phyloP scores from a whole-genome alignment of 2,797 vertebrate genomes.

The Cottoperca gobio region DNA sequence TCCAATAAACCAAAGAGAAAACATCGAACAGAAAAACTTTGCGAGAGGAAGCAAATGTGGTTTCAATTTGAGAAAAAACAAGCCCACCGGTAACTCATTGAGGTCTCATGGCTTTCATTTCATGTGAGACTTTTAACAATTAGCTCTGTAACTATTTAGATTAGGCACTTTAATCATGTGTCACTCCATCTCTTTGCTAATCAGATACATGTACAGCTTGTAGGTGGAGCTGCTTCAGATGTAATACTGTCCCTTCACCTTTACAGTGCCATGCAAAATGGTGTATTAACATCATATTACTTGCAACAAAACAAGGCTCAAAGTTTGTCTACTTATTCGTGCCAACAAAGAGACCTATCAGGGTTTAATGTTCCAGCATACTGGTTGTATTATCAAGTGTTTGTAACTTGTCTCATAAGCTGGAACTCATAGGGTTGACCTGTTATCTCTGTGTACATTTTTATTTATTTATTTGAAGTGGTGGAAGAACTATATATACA shows the following conservation, averaged over 20 bases:
- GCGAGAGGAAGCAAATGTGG: conserved; percentile 22
- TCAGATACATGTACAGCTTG: background rate
- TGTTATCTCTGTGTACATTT: background rate
- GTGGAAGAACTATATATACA: background rate
- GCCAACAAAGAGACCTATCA: background rate
- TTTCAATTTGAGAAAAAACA: conserved; percentile 30
- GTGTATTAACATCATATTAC: background rate
- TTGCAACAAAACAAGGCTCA: too few species aligned
- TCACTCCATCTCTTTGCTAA: background rate
- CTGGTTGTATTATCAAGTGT: background rate
- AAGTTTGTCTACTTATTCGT: background rate
- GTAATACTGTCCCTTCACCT: background rate
- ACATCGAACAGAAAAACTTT: background rate
- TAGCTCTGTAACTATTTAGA: background rate
- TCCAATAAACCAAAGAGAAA: conserved; percentile 20
- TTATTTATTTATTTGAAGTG: background rate
- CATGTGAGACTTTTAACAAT: too few species aligned
- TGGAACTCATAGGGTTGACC: background rate
- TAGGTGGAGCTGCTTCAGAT: background rate
- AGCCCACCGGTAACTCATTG: background rate
- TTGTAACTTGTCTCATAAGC: background rate
- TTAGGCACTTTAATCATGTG: background rate
- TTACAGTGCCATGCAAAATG: background rate
- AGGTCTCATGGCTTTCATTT: too few species aligned
- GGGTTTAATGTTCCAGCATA: background rate